Percentiles rank a stretch among this genome's conserved stretches.
Conservation (phyloP, 1,140 invertebrate genomes). For the Megalopta genalis region DNA sequence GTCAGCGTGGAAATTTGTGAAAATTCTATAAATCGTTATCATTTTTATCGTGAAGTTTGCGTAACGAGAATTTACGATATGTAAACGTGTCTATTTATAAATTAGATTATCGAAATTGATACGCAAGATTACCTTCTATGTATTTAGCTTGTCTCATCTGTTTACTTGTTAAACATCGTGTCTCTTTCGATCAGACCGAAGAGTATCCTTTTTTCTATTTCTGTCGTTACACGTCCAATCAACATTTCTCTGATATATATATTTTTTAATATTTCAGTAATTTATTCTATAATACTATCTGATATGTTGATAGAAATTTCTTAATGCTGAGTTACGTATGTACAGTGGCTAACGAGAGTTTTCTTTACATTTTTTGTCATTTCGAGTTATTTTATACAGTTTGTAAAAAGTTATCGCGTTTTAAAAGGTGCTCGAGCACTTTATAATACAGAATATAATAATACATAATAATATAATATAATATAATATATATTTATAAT, state of each 20-base stretch:
- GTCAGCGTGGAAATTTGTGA: background rate
- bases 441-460: background rate
- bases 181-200: background rate
- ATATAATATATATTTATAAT: too few species aligned
- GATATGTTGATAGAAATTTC: background rate
- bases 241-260: background rate
- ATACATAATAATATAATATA: too few species aligned
- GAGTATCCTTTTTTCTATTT: background rate
- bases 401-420: too few species aligned
- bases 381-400: too few species aligned
- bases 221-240: background rate
- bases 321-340: background rate
- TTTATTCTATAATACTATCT: background rate
- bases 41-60: background rate
- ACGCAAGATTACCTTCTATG: background rate
- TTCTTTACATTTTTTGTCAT: too few species aligned
- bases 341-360: too few species aligned
- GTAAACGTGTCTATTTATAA: background rate
- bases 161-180: background rate
- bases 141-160: background rate
- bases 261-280: background rate
- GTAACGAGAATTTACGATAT: background rate
- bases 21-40: background rate
- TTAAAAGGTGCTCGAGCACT: too few species aligned
- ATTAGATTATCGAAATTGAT: slow-evolving; percentile 3